Percentiles rank a stretch among this genome's conserved stretches.
phyloP scores from a whole-genome alignment of 1,140 invertebrate species.

The Platyscapa corneri region DNA sequence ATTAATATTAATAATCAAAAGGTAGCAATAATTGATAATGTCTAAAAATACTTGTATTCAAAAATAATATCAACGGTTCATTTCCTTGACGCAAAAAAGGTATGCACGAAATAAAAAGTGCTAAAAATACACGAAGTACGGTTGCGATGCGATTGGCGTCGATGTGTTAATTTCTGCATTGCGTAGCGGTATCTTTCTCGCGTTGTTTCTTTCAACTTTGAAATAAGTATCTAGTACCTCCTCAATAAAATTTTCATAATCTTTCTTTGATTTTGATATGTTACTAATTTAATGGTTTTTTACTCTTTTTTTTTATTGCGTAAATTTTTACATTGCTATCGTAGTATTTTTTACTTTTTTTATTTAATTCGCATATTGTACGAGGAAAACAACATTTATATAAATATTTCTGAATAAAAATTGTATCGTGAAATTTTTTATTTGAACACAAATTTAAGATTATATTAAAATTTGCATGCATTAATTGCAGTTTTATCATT shows the following conservation, averaged over 20 bases:
- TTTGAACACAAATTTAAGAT: not conserved
- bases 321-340: constrained; percentile 34
- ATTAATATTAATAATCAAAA: no score
- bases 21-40: no score
- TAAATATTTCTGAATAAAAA: no score
- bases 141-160: constrained; percentile 1
- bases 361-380: not conserved
- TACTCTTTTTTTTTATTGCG: not conserved
- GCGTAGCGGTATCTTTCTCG: constrained; percentile 23
- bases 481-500: no score
- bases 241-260: constrained; percentile 42
- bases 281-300: constrained; percentile 29
- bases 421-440: not conserved
- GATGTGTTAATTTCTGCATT: constrained; percentile 28
- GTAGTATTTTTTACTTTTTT: constrained; percentile 2
- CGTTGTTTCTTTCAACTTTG: not conserved
- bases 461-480: not conserved
- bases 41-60: not conserved
- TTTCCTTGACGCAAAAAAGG: not conserved
- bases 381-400: not conserved
- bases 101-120: constrained; percentile 27
- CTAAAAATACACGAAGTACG: constrained; percentile 15
- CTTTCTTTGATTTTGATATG: constrained; percentile 39
- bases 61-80: not conserved
- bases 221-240: no score